phyloP scores from a whole-genome alignment of 2,888 invertebrate species.

The Scaptomyza polygonia region DNA sequence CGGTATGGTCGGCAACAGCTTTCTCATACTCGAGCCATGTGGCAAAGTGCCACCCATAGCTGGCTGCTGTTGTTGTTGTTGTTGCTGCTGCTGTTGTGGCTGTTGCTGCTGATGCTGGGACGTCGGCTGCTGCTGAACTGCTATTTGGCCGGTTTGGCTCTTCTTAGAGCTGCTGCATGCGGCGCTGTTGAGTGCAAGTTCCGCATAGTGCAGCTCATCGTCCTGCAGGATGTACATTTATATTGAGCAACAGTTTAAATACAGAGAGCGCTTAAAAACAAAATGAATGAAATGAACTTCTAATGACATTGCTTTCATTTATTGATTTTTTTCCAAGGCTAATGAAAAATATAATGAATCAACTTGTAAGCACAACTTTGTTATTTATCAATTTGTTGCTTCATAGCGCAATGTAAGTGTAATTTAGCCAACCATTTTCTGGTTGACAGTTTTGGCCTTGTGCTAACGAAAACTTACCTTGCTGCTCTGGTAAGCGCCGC shows the following conservation, averaged over 20 bases:
- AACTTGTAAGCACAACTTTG: too few species aligned
- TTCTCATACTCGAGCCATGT: conserved; percentile 81
- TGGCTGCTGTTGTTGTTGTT: conserved; percentile 43
- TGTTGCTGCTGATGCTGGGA: conserved; percentile 30
- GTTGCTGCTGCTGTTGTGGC: conserved; percentile 30
- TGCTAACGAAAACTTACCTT: conserved; percentile 71
- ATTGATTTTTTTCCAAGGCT: too few species aligned
- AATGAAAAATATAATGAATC: too few species aligned
- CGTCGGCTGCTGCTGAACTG: conserved; percentile 29
- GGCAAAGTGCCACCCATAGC: conserved; percentile 75
- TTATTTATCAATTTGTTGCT: too few species aligned
- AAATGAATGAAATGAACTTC: too few species aligned
- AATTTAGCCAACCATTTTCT: conserved; percentile 48
- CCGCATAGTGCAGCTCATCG: conserved; percentile 84
- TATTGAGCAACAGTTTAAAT: too few species aligned
- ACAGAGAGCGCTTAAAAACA: too few species aligned
- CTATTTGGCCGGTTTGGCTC: conserved; percentile 38
- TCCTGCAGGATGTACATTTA: too few species aligned
- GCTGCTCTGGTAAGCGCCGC: conserved; percentile 81
- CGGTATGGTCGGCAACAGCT: conserved; percentile 80
- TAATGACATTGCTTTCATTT: too few species aligned
- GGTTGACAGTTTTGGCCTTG: conserved; percentile 29
- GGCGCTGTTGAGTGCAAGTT: conserved; percentile 77
- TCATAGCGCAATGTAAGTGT: too few species aligned
- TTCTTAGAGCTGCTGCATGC: conserved; percentile 58